A percentile compares a stretch with the other conserved stretches of the same genome.
These are phyloP conservation scores for Chrysodeixis includens DNA, from an alignment of 2,888 invertebrate genomes.

Conservation along the genomic window DNA sequence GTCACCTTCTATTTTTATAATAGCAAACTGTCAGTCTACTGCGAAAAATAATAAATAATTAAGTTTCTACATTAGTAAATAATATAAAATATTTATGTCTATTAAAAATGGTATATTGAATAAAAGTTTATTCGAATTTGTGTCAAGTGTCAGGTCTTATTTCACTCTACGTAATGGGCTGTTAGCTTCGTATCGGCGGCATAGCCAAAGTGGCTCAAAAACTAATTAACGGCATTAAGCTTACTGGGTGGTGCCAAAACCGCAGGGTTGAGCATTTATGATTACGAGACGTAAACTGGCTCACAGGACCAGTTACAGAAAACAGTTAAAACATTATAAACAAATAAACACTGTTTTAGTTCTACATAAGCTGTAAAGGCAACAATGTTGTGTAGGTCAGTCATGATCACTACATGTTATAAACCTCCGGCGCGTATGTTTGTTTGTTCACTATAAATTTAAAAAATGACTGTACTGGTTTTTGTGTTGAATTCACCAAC, in stretches of 20 bases:
- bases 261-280: slow-evolving; percentile 28
- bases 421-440: too few species aligned
- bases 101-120: not conserved
- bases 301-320: not conserved
- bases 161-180: not conserved
- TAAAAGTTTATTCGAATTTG: not conserved
- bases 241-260: slow-evolving; percentile 22
- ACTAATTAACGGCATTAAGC: slow-evolving; percentile 1
- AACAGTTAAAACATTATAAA: slow-evolving; percentile 2
- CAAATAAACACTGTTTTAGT: slow-evolving; percentile 22
- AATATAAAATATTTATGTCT: not conserved
- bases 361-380: slow-evolving; percentile 21
- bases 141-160: not conserved
- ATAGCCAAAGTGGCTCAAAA: not conserved
- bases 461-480: too few species aligned
- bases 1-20: too few species aligned
- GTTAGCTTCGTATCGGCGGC: not conserved
- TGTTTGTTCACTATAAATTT: too few species aligned
- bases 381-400: slow-evolving; percentile 25
- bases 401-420: too few species aligned
- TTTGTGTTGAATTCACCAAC: too few species aligned
- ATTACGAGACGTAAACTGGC: slow-evolving; percentile 24
- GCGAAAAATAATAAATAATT: not conserved
- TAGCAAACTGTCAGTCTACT: too few species aligned
- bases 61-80: not conserved